These are phyloP conservation scores for Styela plicata DNA, from an alignment of 23 tunicate species.

Conservation along the genomic window DNA sequence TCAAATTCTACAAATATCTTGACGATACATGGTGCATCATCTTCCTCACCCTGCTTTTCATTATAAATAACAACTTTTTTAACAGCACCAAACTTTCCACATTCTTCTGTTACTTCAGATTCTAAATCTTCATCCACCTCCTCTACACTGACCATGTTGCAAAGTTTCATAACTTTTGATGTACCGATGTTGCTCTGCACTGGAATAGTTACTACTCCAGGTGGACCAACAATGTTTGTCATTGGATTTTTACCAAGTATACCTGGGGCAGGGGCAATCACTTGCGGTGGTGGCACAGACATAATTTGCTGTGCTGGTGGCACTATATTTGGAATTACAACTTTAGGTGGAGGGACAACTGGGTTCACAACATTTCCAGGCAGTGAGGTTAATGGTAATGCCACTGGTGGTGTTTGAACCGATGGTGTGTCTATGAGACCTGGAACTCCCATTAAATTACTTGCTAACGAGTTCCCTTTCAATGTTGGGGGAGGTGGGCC, in stretches of 20 bases:
- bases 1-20: constrained; percentile 80
- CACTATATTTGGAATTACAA: constrained; percentile 29
- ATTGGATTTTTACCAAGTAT: neutral
- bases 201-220: neutral
- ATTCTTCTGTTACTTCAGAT: constrained; percentile 86
- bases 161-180: constrained; percentile 52
- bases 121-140: constrained; percentile 80
- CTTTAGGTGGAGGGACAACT: constrained; percentile 50
- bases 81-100: constrained; percentile 78
- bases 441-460: constrained; percentile 34
- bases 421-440: neutral
- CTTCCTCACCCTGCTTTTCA: constrained; percentile 76
- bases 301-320: constrained; percentile 40
- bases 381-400: constrained; percentile 11
- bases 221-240: neutral
- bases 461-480: constrained; percentile 69
- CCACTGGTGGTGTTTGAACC: constrained; percentile 39
- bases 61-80: constrained; percentile 79
- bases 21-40: constrained; percentile 56
- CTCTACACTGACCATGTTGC: constrained; percentile 76
- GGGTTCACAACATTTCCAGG: neutral
- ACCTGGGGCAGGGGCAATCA: constrained; percentile 4
- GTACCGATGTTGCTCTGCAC: constrained; percentile 36
- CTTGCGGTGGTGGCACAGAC: constrained; percentile 14
- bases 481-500: constrained; percentile 79